phyloP scores from a whole-genome alignment of 2,888 invertebrate genomes.

The Antheraea yamamai region DNA sequence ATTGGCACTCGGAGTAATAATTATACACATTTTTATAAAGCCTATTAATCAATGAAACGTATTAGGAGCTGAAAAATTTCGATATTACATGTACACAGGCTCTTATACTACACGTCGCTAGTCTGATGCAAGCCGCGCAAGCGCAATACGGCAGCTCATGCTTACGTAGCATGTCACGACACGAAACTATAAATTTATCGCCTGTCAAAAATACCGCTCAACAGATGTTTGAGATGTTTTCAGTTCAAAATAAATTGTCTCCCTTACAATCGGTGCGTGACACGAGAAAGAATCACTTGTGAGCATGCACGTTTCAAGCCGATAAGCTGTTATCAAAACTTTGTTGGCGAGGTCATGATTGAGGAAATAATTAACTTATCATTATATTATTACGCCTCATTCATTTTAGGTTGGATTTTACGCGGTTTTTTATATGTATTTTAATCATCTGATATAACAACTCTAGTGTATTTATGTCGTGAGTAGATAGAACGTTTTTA shows the following conservation, averaged over 20 bases:
- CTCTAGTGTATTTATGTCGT: neutral
- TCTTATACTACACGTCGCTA: too few species aligned
- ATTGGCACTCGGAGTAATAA: too few species aligned
- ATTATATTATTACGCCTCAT: constrained; percentile 37
- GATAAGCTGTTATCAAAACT: constrained; percentile 36
- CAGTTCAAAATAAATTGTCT: neutral
- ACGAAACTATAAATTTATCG: too few species aligned
- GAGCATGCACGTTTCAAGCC: constrained; percentile 13
- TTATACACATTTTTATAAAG: too few species aligned
- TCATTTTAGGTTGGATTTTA: constrained; percentile 25
- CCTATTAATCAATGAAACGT: too few species aligned
- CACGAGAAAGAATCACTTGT: neutral
- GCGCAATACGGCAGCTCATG: too few species aligned
- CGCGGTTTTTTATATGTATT: neutral
- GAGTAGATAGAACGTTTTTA: neutral
- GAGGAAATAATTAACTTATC: constrained; percentile 40
- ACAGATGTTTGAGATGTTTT: neutral
- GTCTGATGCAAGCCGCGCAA: too few species aligned
- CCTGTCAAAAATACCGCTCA: too few species aligned
- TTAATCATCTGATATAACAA: neutral
- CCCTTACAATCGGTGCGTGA: neutral
- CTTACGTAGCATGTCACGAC: too few species aligned
- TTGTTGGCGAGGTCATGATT: constrained; percentile 49
- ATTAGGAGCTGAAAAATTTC: too few species aligned
- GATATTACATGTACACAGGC: too few species aligned